Base-by-base conservation (phyloP, 2,888 invertebrate genomes). In the Drepanosiphum platanoidis region DNA sequence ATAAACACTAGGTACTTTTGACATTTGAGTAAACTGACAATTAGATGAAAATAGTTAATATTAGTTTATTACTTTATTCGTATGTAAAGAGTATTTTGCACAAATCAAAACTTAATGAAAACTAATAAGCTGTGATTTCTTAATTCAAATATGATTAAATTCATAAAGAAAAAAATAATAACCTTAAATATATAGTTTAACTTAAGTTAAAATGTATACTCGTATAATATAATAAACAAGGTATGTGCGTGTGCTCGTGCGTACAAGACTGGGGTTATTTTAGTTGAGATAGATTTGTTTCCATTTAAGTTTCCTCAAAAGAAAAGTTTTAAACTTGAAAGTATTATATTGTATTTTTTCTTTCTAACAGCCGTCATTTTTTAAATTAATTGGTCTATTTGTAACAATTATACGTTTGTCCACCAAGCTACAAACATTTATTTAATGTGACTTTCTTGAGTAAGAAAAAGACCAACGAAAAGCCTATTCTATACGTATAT, bases 41-140 rank as follows among this genome's bases (percentile, higher is more conserved):
- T n/a, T n/a, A n/a, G n/a, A n/a, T n/a, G n/a, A n/a, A n/a, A n/a
- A n/a, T n/a, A n/a, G n/a, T n/a, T n/a, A n/a, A n/a, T n/a, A n/a
- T n/a, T n/a, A n/a, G n/a, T n/a, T n/a, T n/a, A n/a, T n/a, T n/a
- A n/a, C n/a, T n/a, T n/a, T n/a, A n/a, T n/a, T n/a, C n/a, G n/a
- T n/a, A n/a, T n/a, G n/a, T n/a, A 11, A 61, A 61, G 8, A 42
- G 30, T 30, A 15, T 61, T 39, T 70, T 70, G 5, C 42, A 30
- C 15, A 7, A 72, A 42, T 42, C 42, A 42, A 42, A 46, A 72
- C 15, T 72, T 72, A 8, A 72, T 46, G 11, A 72, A 72, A 72
- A 30, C 42, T 72, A 46, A 72, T 30, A 42, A 42, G 30, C 30
- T 8, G 72, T 2, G 42, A 72, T 42, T 72, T 30, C 7, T 72